Evolutionary conservation across 1,140 invertebrate species (phyloP), one percentile per base, ranked within the genome.

Genomic region (Drosophila azteca): DNA sequence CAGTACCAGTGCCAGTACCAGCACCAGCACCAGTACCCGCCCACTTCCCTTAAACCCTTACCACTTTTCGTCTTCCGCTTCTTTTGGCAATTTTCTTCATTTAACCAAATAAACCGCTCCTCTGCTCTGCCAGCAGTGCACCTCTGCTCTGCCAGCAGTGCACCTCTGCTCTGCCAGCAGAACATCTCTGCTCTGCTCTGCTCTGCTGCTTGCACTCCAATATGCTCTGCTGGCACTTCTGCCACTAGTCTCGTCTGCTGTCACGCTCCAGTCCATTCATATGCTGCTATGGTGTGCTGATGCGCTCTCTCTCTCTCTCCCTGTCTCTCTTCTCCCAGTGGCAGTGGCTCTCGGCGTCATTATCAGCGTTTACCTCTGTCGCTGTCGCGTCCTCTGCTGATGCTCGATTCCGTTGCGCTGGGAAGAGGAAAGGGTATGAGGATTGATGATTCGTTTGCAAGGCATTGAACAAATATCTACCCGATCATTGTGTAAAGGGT

Each of bases 41-140:
- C 24, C 29, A 7, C 31, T 31, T 8, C 41, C 22, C 54, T 39
- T 2, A 50, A 48, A 46, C 60, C 15, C 20, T 13, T 11, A 8
- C 29, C 45, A 13, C 13, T 26, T 15, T 48, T 53, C 11, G 46
- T 41, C n/a, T 53, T 55, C 31, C 44, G 53, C 59, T 68, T 69
- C 82, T 87, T 87, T 78, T 87, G 79, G 75, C 83, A 83, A 87
- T 87, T 87, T 88, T 77, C 71, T 82, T 71, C 83, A 88, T 87
- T 87, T 87, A 87, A 87, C 79, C 83, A 87, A 87, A 87, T 87
- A 88, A 87, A 87, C 73, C 68, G 46, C 46, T 15, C 31, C 45
- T 31, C 20, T 31, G 48, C 45, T 31, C 20, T 31, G 48, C 49
- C 52, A 22, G 26, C 54, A 46, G 54, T 57, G 54, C 51, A 20